Evolutionary conservation across 2,113 vertebrate genomes (phyloP).

Genomic region (Argyrosomus japonicus): DNA sequence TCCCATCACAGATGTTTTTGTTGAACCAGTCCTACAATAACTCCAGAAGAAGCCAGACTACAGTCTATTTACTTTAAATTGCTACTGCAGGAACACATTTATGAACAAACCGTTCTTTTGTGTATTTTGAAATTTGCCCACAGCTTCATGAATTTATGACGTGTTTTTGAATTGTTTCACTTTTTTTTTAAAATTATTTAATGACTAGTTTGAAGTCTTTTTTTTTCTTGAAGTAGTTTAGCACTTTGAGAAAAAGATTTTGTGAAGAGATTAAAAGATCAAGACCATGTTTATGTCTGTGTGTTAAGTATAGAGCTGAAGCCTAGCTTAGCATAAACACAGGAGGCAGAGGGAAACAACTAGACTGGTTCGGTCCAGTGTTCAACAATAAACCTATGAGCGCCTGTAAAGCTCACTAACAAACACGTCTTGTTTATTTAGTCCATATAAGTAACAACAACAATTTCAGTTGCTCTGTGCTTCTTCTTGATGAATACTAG

Average conservation of each 20-base stretch:
- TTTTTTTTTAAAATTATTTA: no score
- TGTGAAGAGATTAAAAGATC: background rate
- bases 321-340: background rate
- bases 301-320: background rate
- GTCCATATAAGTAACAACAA: background rate
- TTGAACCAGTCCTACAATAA: slow-evolving; percentile 2
- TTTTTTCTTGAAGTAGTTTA: background rate
- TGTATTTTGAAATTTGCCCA: background rate
- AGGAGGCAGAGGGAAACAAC: background rate
- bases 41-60: background rate
- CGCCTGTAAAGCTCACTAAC: background rate
- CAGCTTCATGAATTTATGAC: background rate
- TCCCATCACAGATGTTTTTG: slow-evolving; percentile 44
- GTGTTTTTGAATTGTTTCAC: background rate
- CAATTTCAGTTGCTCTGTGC: background rate
- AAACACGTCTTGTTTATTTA: background rate
- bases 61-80: background rate
- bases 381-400: background rate
- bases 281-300: background rate
- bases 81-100: background rate
- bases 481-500: background rate
- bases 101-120: background rate
- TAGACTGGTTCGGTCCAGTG: background rate
- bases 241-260: background rate
- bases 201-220: background rate